phyloP scores from a whole-genome alignment of 1,140 invertebrate species.

The Reticulitermes speratus region DNA sequence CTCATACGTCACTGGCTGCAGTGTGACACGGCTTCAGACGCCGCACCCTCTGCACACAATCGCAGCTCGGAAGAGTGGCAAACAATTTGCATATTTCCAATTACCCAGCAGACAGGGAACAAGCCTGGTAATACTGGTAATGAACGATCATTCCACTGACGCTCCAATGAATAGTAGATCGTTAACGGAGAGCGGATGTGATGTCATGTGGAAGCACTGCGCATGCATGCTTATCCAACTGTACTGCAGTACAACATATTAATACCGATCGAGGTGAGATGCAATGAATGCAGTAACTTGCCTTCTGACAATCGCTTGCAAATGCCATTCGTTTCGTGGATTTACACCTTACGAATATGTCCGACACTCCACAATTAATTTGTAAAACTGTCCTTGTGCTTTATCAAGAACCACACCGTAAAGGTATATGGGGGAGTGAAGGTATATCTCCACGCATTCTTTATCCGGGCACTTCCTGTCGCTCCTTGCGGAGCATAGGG shows the following conservation, averaged over 20 bases:
- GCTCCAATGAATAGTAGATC: not conserved
- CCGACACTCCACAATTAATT: too few relatives aligned
- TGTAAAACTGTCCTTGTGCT: too few relatives aligned
- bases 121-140: not conserved
- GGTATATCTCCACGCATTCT: too few relatives aligned
- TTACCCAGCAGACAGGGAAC: not conserved
- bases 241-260: not conserved
- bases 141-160: not conserved
- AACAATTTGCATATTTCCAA: slow-evolving; percentile 10
- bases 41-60: not conserved
- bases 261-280: not conserved
- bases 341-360: too few relatives aligned
- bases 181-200: not conserved
- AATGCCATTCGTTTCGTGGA: too few relatives aligned
- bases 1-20: not conserved
- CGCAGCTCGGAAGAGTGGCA: not conserved
- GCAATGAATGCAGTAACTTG: too few relatives aligned
- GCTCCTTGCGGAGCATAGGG: too few relatives aligned
- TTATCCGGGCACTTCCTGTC: too few relatives aligned
- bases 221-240: not conserved
- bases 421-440: too few relatives aligned
- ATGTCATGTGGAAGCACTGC: slow-evolving; percentile 3
- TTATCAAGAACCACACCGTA: too few relatives aligned
- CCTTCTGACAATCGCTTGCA: too few relatives aligned
- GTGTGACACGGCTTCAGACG: not conserved